Conservation (phyloP, 2,797 vertebrate species). For the Tachyglossus aculeatus region DNA sequence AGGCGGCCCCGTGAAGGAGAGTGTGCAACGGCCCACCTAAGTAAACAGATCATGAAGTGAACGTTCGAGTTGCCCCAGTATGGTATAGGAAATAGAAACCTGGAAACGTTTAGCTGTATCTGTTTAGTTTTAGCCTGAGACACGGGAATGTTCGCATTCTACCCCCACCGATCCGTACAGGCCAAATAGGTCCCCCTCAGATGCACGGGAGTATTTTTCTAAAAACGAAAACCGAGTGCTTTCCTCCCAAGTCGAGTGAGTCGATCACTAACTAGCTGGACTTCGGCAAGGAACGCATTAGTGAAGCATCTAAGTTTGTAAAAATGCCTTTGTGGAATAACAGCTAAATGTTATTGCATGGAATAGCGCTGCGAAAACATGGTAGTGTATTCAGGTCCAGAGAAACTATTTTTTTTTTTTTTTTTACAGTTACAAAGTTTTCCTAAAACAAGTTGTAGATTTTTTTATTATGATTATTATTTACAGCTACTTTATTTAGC, state of each 20-base stretch:
- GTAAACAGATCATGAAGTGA: constrained; percentile 2
- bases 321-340: constrained; percentile 19
- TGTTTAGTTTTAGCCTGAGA: constrained; percentile 50
- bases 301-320: constrained; percentile 26
- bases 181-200: constrained; percentile 14
- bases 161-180: constrained; percentile 3
- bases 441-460: constrained; percentile 28
- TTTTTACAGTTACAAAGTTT: constrained; percentile 52
- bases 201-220: constrained; percentile 19
- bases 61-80: not conserved
- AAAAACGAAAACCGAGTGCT: constrained; percentile 35
- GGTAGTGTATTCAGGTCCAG: constrained; percentile 19
- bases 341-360: constrained; percentile 37
- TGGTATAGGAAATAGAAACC: constrained; percentile 16
- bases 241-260: constrained; percentile 3
- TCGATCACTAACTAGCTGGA: not conserved
- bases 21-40: not conserved
- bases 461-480: too few relatives aligned
- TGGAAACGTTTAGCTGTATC: constrained; percentile 21
- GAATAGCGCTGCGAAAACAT: constrained; percentile 30
- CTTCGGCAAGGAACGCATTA: constrained; percentile 8
- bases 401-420: constrained; percentile 36
- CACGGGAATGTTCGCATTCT: constrained; percentile 30
- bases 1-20: not conserved
- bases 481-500: constrained; percentile 44